Base-by-base conservation (phyloP, 1,140 invertebrate genomes). In the Melanaphis sacchari region DNA sequence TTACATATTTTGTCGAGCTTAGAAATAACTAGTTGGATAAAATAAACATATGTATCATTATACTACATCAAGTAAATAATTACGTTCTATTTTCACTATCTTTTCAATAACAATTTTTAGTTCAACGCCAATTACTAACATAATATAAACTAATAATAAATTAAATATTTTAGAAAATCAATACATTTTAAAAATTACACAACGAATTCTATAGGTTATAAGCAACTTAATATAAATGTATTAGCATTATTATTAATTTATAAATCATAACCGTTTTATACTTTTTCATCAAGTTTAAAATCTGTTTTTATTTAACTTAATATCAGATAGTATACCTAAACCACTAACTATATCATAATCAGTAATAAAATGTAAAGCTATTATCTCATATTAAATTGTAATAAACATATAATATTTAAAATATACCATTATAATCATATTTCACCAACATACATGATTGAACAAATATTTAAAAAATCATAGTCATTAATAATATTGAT, bases 11-110 rank as follows among this genome's bases (percentile, higher is more conserved):
- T 76, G 59, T 76, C 59, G 59, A 76, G 59, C 36, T 76, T 76
- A 76, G 59, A 76, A 76, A n/a, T 76, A 76, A 76, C 59, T 76
- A 76, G 59, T 76, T 76, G 59, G 59, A 76, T 76, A 76, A 76
- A 76, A 76, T 76, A 76, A 76, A 76, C 59, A 76, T 76, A 76
- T 76, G 59, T 76, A 76, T 76, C 59, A 76, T 76, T 76, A 76
- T 76, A 76, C 15, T 36, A 1, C 59, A 76, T 76, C 36, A n/a
- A 76, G 59, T 76, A n/a, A 76, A 76, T n/a, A 76, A 76, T 76
- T 76, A 76, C 15, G 15, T 76, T 76, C n/a, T 76, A 76, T 76
- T 76, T 76, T n/a, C 59, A 76, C 59, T n/a, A 76, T n/a, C 31
- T n/a, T n/a, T 66, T 76, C n/a, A 76, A n/a, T n/a, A 76, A 76